These are phyloP conservation scores for Pycnomerus fuliginosus DNA, from an alignment of 2,888 invertebrate genomes.

Conservation along the genomic window DNA sequence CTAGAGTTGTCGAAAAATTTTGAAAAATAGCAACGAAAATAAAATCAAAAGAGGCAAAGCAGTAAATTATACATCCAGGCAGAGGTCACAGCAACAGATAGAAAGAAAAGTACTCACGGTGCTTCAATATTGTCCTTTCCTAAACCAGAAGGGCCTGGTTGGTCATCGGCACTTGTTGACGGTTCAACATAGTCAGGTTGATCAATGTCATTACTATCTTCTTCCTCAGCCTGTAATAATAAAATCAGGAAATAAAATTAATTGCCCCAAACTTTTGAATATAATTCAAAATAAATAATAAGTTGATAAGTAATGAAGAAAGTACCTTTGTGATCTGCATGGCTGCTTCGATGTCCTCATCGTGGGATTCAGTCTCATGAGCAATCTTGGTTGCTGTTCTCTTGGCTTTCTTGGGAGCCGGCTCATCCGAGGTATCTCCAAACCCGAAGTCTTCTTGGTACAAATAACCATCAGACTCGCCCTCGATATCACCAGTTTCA, in stretches of 20 bases:
- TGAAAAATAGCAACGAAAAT: conserved; percentile 8
- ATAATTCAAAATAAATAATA: no score
- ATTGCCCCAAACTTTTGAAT: background rate
- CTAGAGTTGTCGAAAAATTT: no score
- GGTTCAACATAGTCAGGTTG: conserved; percentile 44
- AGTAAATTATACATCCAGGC: no score
- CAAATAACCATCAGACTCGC: no score
- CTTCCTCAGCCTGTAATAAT: conserved; percentile 44
- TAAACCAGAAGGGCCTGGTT: conserved; percentile 52
- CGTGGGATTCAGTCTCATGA: no score
- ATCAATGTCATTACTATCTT: conserved; percentile 33
- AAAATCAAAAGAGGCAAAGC: background rate
- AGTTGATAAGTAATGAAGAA: no score
- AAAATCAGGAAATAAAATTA: conserved; percentile 8
- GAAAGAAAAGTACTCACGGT: conserved; percentile 50
- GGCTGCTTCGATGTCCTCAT: conserved; percentile 34
- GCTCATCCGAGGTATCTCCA: no score
- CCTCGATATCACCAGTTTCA: conserved; percentile 39
- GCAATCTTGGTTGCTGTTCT: no score
- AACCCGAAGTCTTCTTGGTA: no score
- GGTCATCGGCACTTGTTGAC: conserved; percentile 47
- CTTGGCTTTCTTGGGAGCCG: no score
- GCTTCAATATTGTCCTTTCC: conserved; percentile 45
- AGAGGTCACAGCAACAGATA: no score
- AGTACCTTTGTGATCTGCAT: conserved; percentile 43